Conservation (phyloP, 92 coral and sea anemone species). For the Zoanthus gigantus region DNA sequence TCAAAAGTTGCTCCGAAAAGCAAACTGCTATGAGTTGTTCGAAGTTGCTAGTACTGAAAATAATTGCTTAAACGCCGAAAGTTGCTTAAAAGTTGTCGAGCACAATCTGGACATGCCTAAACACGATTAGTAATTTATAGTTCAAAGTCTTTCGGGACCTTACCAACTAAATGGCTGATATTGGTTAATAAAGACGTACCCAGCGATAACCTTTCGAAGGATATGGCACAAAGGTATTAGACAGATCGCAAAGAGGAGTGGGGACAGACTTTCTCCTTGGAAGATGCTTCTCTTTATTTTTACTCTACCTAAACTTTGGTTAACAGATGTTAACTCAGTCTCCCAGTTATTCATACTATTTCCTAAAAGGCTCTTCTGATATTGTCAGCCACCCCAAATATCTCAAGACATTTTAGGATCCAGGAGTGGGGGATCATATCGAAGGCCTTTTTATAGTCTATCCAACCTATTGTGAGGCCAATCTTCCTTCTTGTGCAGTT, state of each 20-base stretch:
- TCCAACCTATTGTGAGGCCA: not conserved
- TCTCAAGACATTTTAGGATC: conserved; percentile 5
- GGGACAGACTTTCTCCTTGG: conserved; percentile 36
- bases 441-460: conserved; percentile 21
- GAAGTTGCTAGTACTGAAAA: too few relatives aligned
- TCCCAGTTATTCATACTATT: conserved; percentile 11
- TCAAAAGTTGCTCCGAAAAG: too few relatives aligned
- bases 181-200: too few relatives aligned
- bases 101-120: too few relatives aligned
- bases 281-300: conserved; percentile 18
- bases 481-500: not conserved
- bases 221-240: not conserved
- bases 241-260: conserved; percentile 9
- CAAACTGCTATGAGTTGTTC: too few relatives aligned
- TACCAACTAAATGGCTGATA: too few relatives aligned
- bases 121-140: too few relatives aligned
- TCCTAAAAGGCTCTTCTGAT: not conserved
- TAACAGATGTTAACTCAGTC: not conserved
- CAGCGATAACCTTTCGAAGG: not conserved
- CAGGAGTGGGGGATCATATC: conserved; percentile 44
- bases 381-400: conserved; percentile 2
- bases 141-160: too few relatives aligned
- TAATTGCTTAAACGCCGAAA: too few relatives aligned
- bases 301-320: not conserved
- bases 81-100: too few relatives aligned